Percentiles rank a stretch among this genome's conserved stretches.
phyloP scores from a whole-genome alignment of 2,797 vertebrate genomes.

The Ispidina lecontei region DNA sequence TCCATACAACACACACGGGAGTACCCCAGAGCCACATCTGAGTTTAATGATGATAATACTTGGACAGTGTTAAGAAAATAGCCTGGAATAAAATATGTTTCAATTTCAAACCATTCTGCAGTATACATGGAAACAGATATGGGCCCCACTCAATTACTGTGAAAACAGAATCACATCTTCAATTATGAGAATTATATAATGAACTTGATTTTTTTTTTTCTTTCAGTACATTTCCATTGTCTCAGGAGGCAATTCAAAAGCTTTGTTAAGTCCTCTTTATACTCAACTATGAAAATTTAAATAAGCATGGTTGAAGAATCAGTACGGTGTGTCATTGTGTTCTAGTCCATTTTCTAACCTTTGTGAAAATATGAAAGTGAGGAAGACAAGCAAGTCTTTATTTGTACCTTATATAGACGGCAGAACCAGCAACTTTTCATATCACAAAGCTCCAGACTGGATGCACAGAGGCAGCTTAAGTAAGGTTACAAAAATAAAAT shows the following conservation, averaged over 20 bases:
- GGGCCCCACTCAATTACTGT: background rate
- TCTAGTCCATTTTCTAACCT: background rate
- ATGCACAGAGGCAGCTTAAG: background rate
- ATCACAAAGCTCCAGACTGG: background rate
- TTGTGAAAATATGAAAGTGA: background rate
- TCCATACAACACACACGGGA: fast-evolving
- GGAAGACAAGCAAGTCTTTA: background rate
- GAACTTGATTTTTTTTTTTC: fast-evolving
- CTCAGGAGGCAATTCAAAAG: background rate
- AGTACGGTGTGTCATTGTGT: fast-evolving
- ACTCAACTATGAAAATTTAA: background rate
- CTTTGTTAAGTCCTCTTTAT: background rate
- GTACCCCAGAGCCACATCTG: background rate
- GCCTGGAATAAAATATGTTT: background rate
- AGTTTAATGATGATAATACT: background rate
- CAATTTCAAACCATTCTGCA: background rate
- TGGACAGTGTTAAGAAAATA: background rate
- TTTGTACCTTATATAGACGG: background rate
- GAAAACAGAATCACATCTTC: background rate
- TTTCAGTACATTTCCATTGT: background rate
- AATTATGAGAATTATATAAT: background rate
- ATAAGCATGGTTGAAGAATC: background rate
- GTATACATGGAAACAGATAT: background rate
- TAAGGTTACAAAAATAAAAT: background rate
- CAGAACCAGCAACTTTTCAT: background rate